Evolutionary conservation across 2,888 invertebrate species (phyloP), one percentile per base, ranked within the genome.

Genomic region (Muschampia staudingeri): DNA sequence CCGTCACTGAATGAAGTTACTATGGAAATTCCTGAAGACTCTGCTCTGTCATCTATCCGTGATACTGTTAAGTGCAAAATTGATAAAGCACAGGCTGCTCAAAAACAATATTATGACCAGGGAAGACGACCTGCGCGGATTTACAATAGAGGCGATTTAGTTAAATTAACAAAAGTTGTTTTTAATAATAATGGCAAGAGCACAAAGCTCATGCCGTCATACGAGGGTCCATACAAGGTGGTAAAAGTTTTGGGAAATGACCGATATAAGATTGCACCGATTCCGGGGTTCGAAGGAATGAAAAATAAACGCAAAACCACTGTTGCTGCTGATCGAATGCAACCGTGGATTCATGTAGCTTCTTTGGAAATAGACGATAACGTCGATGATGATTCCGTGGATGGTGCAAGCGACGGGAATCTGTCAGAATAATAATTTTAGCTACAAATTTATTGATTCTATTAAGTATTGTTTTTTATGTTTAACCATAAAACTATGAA

Each of bases 101-200:
- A 85, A 79, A 88, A 86, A 65, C 37, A 61, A 25, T 19, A 67
- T 7, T 87, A 87, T 37, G 86, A 89, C 25, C 69, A 78, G 44
- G 77, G 77, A 6, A 81, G 83, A 14, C 48, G 52, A n/a, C 86
- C 87, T 2, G 86, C 88, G 0, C 77, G 71, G 8, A 16, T 67
- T 7, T 88, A 88, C 71, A 61, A 67, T 5, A 70, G 77, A 7
- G 87, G 86, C 8, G 88, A 89, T 1, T 71, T 88, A 6, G 86
- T 89, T 3, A 88, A 87, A 85, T 83, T 88, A 2, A 85, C 84
- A 1, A 84, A 84, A 78, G 72, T 61, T 2, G 40, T 42, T 16
- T 87, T 85, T 70, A 67, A 78, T 8, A 88, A 88, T 75, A 81
- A 89, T 6, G 89, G 89, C 0, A 82, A 88, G 25, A 89, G 88